phyloP scores from a whole-genome alignment of 2,888 invertebrate species.

The Phorcus lineatus region DNA sequence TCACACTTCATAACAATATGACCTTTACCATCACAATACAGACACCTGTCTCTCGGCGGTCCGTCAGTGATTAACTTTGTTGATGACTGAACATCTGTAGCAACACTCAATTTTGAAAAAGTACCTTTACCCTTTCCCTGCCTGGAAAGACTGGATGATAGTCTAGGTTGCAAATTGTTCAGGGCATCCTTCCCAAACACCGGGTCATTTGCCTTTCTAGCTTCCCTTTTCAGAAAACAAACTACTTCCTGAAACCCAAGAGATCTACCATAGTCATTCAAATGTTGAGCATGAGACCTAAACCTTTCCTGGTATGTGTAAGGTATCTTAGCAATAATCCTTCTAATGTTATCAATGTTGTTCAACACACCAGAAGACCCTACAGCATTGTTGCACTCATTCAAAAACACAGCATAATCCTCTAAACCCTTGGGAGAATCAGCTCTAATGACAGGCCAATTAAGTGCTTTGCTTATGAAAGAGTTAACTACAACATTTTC shows the following conservation, averaged over 20 bases:
- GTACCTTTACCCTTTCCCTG: no score
- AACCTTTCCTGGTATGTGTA: conserved; percentile 33
- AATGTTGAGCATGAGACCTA: conserved; percentile 7
- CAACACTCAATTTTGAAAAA: no score
- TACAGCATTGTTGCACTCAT: conserved; percentile 34
- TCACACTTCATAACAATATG: no score
- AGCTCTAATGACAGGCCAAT: not conserved
- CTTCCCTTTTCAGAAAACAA: conserved; percentile 23
- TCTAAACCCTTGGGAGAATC: conserved; percentile 31
- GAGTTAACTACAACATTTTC: not conserved
- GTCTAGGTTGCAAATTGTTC: no score
- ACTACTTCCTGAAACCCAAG: conserved; percentile 25
- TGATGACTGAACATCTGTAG: no score
- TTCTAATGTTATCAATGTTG: conserved; percentile 31
- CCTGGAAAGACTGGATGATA: no score
- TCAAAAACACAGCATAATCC: conserved; percentile 36
- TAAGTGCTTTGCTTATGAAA: not conserved
- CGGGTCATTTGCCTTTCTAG: conserved; percentile 22
- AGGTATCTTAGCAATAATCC: conserved; percentile 32
- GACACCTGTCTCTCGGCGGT: no score
- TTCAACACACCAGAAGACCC: conserved; percentile 12
- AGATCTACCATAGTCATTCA: conserved; percentile 6
- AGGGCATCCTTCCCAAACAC: no score
- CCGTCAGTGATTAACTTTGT: no score
- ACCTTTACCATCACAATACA: no score